These are phyloP conservation scores for Semnopithecus entellus DNA, from an alignment of 2,113 vertebrate species.

Conservation along the genomic window DNA sequence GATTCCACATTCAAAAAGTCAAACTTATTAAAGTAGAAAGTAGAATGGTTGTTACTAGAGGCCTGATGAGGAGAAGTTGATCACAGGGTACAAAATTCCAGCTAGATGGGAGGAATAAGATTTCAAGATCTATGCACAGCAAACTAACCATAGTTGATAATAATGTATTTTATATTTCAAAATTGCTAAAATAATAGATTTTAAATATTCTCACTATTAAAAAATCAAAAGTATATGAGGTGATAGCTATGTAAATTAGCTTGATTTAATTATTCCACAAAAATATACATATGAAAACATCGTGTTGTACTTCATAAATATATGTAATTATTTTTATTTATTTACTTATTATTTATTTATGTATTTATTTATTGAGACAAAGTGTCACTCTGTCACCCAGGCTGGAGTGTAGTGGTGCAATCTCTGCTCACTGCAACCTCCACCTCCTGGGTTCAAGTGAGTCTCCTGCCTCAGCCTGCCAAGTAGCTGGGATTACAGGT, in stretches of 20 bases:
- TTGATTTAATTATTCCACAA: not conserved
- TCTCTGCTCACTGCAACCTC: too few relatives aligned
- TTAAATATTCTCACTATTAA: not conserved
- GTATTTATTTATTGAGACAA: too few relatives aligned
- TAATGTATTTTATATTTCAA: not conserved
- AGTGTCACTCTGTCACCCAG: too few relatives aligned
- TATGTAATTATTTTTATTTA: not conserved
- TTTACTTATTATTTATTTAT: too few relatives aligned
- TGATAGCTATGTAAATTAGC: not conserved
- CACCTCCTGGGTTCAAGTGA: too few relatives aligned
- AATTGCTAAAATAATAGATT: not conserved
- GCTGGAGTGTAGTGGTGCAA: too few relatives aligned
- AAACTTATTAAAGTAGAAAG: not conserved
- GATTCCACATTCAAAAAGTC: not conserved
- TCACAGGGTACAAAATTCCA: not conserved
- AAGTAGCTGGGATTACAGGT: too few relatives aligned
- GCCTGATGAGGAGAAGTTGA: not conserved
- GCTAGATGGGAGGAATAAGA: not conserved
- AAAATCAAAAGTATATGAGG: not conserved
- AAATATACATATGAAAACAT: not conserved
- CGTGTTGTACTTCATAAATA: not conserved
- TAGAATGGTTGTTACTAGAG: not conserved
- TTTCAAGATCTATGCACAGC: not conserved
- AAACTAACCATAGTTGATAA: not conserved
- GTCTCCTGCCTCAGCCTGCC: too few relatives aligned